Evolutionary conservation across 2,113 vertebrate genomes (phyloP), one percentile per base, ranked within the genome.

Genomic region (Leptodactylus fuscus): DNA sequence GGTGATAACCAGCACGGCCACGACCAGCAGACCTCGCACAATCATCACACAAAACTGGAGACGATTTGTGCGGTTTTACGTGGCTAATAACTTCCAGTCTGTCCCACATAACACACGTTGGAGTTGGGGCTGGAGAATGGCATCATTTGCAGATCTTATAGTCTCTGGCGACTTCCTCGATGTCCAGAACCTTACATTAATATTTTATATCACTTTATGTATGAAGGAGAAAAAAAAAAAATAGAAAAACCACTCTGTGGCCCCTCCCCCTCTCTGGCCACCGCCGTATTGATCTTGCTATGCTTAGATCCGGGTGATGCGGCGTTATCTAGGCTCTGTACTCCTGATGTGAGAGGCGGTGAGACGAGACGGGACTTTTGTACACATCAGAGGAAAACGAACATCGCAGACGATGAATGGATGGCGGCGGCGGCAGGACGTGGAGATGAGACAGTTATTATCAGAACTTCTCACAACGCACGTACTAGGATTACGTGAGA

Each of bases 401-500:
- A n/a, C n/a, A n/a, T n/a, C n/a, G n/a, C 29, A 2, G 49, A 2
- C 48, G 75, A 55, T 36, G 49, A 48, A 22, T 15, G 71, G 36
- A 41, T n/a, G n/a, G n/a, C 38, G 71, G 9, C 2, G 71, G 9
- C 38, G 34, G n/a, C 5, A 22, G 15, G 3, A 29, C 51, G 18
- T 20, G 67, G 53, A 62, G 41, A 0, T 13, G 73, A 20, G 60
- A 36, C 2, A 0, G 58, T 91, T 87, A 89, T 89, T 88, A 89
- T 3, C 0, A 83, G 65, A 84, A 38, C 83, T 88, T 88, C 87
- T 53, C 88, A 27, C 88, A 87, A 87, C 82, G 83, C 89, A 90
- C 55, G 32, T 89, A 89, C 87, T 82, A 34, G 11, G 87, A 87
- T 89, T 87, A 0, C 0, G 48, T 22, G 11, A 89, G 88, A 90